These are phyloP conservation scores for Sylvicola cinctus DNA, from an alignment of 2,888 invertebrate genomes.

Conservation along the genomic window DNA sequence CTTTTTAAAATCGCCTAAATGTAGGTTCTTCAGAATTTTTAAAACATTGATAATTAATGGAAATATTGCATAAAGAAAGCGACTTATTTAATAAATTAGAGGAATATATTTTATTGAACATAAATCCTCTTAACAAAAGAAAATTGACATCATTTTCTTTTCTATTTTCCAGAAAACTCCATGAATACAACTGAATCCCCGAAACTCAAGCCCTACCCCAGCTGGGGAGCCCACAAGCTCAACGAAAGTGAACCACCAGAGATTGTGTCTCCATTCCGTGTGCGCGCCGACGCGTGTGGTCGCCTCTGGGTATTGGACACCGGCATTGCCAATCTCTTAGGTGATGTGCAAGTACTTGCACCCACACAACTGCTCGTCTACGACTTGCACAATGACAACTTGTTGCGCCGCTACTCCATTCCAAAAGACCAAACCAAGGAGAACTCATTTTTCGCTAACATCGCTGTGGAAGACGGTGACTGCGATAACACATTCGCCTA, in stretches of 20 bases:
- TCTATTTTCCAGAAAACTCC: conserved; percentile 34
- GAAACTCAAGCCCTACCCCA: conserved; percentile 52
- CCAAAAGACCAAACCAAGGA: conserved; percentile 41
- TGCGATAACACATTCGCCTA: conserved; percentile 56
- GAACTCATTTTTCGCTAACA: conserved; percentile 52
- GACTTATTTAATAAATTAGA: no score
- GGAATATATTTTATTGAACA: no score
- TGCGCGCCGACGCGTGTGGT: conserved; percentile 53
- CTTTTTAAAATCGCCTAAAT: no score
- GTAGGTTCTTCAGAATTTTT: no score
- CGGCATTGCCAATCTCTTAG: conserved; percentile 40
- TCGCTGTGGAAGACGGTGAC: conserved; percentile 52
- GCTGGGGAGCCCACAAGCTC: conserved; percentile 53
- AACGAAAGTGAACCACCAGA: conserved; percentile 32
- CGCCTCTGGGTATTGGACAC: conserved; percentile 64
- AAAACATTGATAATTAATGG: no score
- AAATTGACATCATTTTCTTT: no score
- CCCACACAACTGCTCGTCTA: conserved; percentile 47
- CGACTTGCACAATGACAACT: conserved; percentile 45
- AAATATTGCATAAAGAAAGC: no score
- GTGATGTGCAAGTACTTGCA: conserved; percentile 27
- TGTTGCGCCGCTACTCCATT: conserved; percentile 42
- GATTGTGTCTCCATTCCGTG: conserved; percentile 50
- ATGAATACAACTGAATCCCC: conserved; percentile 43
- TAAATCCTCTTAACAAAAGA: no score